Base-by-base conservation (phyloP, 2,797 vertebrate species). In the Periparus ater region DNA sequence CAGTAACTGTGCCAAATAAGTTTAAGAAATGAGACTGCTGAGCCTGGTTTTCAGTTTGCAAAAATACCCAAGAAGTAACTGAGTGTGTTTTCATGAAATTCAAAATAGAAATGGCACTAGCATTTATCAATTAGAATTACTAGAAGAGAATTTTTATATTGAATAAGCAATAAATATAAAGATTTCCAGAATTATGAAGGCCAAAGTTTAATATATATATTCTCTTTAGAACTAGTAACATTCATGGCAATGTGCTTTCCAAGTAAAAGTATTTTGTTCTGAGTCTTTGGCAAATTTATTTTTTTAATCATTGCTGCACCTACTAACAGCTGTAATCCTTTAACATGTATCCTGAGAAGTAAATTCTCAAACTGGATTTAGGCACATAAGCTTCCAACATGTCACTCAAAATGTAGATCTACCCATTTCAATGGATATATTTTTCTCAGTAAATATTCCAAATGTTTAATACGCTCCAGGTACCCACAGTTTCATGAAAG, bases 1-100 rank as follows among this genome's bases (percentile, higher is more conserved):
- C 89, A 79, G 60, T 94, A 91, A 72, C 60, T 44, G 20, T 26
- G 16, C 68, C 91, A 95, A 95, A 76, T 75, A 93, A 79, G 47
- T 45, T 80, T 63, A 90, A 88, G 50, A 80, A 93, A 68, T 42
- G 30, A 68, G 63, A 81, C 21, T 58, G 17, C 34, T 58, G 44
- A 60, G 38, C 27, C 45, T 85, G 34, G 73, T 54, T 84, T 93
- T 55, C 40, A 63, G 40, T 63, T 88, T 73, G 36, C 27, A 89
- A 86, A 94, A 84, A 53, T 89, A 45, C 3, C 53, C 34, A 48
- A 55, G 72, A 54, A 74, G n/a, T 72, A 44, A 55, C 29, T 29
- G 27, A 55, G 15, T 18, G n/a, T 30, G 26, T 58, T 68, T 71
- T 54, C 26, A 38, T 77, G 71, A 60, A 71, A 17, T 48, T 78